phyloP scores from a whole-genome alignment of 2,113 vertebrate genomes.

The Channa argus region DNA sequence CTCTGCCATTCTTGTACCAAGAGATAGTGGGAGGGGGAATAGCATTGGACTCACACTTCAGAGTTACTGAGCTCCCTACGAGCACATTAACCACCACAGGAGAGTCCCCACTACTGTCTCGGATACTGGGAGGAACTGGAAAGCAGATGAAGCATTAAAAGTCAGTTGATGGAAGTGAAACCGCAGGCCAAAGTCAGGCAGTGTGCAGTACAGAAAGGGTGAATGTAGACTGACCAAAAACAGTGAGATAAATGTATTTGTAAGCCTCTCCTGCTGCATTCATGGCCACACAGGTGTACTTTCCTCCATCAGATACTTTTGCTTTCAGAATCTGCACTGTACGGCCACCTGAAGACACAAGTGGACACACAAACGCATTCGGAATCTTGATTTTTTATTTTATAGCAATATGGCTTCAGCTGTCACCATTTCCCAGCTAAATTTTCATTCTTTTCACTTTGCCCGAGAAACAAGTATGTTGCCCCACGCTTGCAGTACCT shows the following conservation, averaged over 20 bases:
- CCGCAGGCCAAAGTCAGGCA: rapidly evolving
- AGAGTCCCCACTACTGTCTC: conserved; percentile 84
- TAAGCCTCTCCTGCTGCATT: conserved; percentile 92
- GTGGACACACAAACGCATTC: background rate
- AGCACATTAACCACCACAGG: conserved; percentile 86
- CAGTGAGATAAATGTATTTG: conserved; percentile 89
- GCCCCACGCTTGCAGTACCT: conserved; percentile 79
- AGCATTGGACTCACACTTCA: conserved; percentile 93
- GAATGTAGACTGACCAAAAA: conserved; percentile 87
- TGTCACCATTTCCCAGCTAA: background rate
- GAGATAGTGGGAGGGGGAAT: conserved; percentile 91
- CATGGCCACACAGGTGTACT: conserved; percentile 91
- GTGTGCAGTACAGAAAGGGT: background rate
- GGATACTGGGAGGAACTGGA: conserved; percentile 94
- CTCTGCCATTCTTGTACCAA: conserved; percentile 93
- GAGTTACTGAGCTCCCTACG: conserved; percentile 79
- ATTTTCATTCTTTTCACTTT: background rate
- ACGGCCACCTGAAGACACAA: conserved; percentile 85
- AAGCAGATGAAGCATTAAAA: too few species aligned
- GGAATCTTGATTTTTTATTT: background rate
- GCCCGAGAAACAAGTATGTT: too few species aligned
- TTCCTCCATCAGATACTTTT: conserved; percentile 91
- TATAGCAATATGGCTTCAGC: background rate
- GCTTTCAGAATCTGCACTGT: conserved; percentile 91
- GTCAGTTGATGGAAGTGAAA: background rate